A percentile compares a stretch with the other conserved stretches of the same genome.
These are phyloP conservation scores for Clostera curtula DNA, from an alignment of 2,888 invertebrate species.

Conservation along the genomic window DNA sequence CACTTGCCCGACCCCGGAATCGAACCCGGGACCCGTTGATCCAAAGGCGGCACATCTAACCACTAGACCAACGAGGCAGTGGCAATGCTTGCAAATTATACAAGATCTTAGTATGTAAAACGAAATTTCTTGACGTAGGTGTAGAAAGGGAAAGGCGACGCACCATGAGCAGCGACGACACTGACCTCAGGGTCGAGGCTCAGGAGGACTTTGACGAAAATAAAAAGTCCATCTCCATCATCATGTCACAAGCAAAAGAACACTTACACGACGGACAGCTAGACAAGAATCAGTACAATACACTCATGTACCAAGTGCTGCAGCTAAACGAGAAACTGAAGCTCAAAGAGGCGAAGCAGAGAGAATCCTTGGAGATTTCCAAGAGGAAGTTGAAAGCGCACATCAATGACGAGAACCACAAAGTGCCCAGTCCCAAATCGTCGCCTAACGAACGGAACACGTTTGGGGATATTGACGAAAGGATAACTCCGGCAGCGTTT, in stretches of 20 bases:
- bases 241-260: constrained; percentile 88
- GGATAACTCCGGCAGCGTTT: constrained; percentile 48
- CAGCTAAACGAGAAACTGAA: constrained; percentile 86
- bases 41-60: too few relatives aligned
- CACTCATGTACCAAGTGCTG: constrained; percentile 84
- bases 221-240: constrained; percentile 82
- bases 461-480: constrained; percentile 71
- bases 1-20: too few relatives aligned
- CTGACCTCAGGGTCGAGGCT: constrained; percentile 67
- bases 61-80: too few relatives aligned
- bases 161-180: constrained; percentile 66
- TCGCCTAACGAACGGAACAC: constrained; percentile 48
- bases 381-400: constrained; percentile 58
- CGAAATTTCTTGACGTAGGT: constrained; percentile 29
- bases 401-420: constrained; percentile 52
- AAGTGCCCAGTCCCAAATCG: constrained; percentile 63
- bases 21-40: too few relatives aligned
- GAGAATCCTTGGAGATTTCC: constrained; percentile 77
- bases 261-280: constrained; percentile 84
- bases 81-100: too few relatives aligned
- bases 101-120: too few relatives aligned
- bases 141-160: constrained; percentile 68
- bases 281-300: constrained; percentile 83
- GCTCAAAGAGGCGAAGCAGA: constrained; percentile 83
- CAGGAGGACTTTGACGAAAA: constrained; percentile 71